These are phyloP conservation scores for Myripristis jacobus DNA, from an alignment of 2,797 vertebrate genomes.

Conservation along the genomic window DNA sequence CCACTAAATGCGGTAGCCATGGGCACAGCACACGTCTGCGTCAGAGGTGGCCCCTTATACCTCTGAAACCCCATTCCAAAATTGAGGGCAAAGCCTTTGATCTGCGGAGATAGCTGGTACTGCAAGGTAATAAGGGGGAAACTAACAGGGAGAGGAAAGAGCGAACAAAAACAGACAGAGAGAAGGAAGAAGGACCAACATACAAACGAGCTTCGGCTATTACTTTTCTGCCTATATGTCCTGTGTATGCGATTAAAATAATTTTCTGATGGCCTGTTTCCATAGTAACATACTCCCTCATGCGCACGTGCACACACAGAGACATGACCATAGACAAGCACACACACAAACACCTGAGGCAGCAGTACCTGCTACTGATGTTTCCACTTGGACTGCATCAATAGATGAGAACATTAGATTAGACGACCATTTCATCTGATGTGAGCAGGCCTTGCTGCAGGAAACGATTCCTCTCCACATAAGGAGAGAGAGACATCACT, in stretches of 20 bases:
- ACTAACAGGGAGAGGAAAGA: conserved; percentile 20
- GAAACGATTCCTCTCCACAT: conserved; percentile 3
- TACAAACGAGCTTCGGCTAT: conserved; percentile 15
- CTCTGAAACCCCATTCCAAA: conserved; percentile 39
- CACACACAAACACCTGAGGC: conserved; percentile 12
- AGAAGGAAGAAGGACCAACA: conserved; percentile 1
- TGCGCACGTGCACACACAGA: conserved; percentile 13
- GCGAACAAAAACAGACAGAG: conserved; percentile 11
- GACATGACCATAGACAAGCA: conserved; percentile 19
- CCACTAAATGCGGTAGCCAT: conserved; percentile 37
- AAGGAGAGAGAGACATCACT: not conserved
- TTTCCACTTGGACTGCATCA: conserved; percentile 42
- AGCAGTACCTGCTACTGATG: conserved; percentile 9
- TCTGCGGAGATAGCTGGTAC: conserved; percentile 39
- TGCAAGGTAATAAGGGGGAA: conserved; percentile 23
- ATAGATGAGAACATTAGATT: conserved; percentile 45
- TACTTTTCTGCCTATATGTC: conserved; percentile 1
- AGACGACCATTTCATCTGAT: conserved; percentile 21
- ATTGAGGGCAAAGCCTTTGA: conserved; percentile 66
- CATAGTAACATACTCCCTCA: conserved; percentile 40
- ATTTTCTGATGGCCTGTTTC: conserved; percentile 52
- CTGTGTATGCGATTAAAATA: conserved; percentile 32
- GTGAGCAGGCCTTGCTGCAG: not conserved
- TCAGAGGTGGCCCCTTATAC: conserved; percentile 25
- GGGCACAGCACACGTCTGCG: conserved; percentile 22